Percentiles rank a stretch among this genome's conserved stretches.
phyloP scores from a whole-genome alignment of 2,113 vertebrate species.

The Corynorhinus townsendii region DNA sequence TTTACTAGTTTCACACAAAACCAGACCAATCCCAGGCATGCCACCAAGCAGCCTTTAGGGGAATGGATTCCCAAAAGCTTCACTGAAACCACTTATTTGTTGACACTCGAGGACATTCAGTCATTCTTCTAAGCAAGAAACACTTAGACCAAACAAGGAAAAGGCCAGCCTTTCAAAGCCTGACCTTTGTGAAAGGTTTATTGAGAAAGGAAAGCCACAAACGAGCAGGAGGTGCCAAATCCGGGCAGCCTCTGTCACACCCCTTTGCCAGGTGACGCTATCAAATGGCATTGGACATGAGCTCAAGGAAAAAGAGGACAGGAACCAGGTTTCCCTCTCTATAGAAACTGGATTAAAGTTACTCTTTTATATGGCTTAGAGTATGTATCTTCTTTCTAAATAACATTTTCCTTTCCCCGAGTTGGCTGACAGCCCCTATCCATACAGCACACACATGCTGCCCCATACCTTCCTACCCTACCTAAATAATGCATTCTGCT shows the following conservation, averaged over 20 bases:
- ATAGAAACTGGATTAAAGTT: neutral
- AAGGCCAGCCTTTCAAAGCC: neutral
- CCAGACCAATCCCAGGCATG: neutral
- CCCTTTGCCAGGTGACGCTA: neutral
- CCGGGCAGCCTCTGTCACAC: neutral
- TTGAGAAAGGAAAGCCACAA: conserved; percentile 40
- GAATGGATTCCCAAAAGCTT: conserved; percentile 26
- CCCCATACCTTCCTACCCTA: neutral
- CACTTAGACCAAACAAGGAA: conserved; percentile 29
- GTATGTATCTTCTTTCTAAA: neutral
- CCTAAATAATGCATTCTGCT: neutral
- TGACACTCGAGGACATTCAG: conserved; percentile 37
- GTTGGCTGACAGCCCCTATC: neutral
- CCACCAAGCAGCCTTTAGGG: conserved; percentile 27
- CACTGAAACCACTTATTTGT: conserved; percentile 45
- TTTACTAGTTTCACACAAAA: conserved; percentile 56
- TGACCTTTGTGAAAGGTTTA: conserved; percentile 36
- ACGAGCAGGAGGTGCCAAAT: neutral
- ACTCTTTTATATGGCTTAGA: neutral
- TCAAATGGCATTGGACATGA: neutral
- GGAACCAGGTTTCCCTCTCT: neutral
- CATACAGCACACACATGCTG: neutral
- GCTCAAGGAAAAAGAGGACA: neutral
- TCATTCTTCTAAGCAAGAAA: conserved; percentile 36
- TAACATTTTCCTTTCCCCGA: neutral